phyloP scores from a whole-genome alignment of 2,797 vertebrate genomes.

The Sebastes trivittatus region DNA sequence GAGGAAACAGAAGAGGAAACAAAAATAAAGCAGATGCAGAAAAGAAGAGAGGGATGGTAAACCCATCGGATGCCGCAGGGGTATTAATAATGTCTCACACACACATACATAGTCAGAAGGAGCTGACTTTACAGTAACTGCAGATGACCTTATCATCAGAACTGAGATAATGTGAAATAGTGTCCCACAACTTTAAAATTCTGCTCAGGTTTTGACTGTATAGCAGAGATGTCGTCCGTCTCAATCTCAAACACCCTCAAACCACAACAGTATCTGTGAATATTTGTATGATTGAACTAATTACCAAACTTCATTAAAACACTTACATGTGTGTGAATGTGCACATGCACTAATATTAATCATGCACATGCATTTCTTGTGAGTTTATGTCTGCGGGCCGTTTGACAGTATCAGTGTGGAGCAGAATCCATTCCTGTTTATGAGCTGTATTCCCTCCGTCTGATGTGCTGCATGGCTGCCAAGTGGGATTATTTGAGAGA shows the following conservation, averaged over 20 bases:
- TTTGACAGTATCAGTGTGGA: conserved; percentile 35
- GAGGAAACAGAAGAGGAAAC: neutral
- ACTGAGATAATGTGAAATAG: neutral
- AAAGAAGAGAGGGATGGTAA: neutral
- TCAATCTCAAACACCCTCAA: neutral
- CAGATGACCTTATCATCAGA: neutral
- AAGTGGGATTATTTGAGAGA: conserved; percentile 65
- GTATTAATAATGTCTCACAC: neutral
- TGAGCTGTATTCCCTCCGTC: conserved; percentile 25
- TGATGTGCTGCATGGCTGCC: conserved; percentile 58
- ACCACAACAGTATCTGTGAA: neutral
- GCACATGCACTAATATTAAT: conserved; percentile 4
- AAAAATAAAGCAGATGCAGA: conserved; percentile 4
- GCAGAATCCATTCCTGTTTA: conserved; percentile 59
- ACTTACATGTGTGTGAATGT: neutral
- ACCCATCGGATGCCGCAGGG: neutral
- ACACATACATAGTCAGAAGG: neutral
- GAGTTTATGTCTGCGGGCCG: conserved; percentile 4
- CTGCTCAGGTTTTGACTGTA: neutral
- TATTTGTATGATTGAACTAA: neutral
- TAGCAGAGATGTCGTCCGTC: neutral
- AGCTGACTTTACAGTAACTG: neutral
- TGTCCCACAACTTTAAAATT: neutral
- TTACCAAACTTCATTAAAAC: neutral
- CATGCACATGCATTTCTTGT: neutral